A percentile compares a stretch with the other conserved stretches of the same genome.
These are phyloP conservation scores for Pipistrellus nathusii DNA, from an alignment of 2,797 vertebrate species.

Conservation along the genomic window DNA sequence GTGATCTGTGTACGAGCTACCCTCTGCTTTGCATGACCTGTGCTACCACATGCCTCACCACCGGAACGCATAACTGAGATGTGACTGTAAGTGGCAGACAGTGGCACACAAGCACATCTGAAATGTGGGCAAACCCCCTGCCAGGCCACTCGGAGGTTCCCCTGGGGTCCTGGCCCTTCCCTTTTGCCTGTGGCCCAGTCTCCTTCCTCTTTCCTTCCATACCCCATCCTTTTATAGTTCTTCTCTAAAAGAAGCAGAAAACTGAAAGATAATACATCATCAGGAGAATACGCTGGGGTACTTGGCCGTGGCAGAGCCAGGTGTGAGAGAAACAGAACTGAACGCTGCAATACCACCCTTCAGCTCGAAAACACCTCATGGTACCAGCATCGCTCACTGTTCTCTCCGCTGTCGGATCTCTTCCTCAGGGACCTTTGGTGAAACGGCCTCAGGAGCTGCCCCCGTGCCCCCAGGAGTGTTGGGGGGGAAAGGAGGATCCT, in stretches of 20 bases:
- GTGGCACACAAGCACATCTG: not conserved
- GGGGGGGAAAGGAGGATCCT: not conserved
- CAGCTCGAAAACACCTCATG: not conserved
- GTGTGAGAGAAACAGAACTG: not conserved
- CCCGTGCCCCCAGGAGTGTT: fast-evolving
- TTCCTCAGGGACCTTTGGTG: not conserved
- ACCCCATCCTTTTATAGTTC: not conserved
- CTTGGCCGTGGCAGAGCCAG: not conserved
- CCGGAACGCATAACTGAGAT: not conserved
- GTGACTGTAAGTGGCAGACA: not conserved
- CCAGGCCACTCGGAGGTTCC: not conserved
- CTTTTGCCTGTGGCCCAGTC: not conserved
- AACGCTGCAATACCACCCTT: not conserved
- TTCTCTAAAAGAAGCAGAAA: slow-evolving; percentile 24
- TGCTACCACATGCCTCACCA: not conserved
- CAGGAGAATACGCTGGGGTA: not conserved
- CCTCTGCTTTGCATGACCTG: not conserved
- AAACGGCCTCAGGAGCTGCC: not conserved
- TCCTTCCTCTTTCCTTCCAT: not conserved
- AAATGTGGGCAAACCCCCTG: not conserved
- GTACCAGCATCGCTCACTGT: not conserved
- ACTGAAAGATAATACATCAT: not conserved
- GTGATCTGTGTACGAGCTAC: not conserved
- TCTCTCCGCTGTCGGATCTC: not conserved
- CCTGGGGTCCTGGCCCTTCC: not conserved